phyloP scores from a whole-genome alignment of 1,140 invertebrate species.

The Drosophila novamexicana region DNA sequence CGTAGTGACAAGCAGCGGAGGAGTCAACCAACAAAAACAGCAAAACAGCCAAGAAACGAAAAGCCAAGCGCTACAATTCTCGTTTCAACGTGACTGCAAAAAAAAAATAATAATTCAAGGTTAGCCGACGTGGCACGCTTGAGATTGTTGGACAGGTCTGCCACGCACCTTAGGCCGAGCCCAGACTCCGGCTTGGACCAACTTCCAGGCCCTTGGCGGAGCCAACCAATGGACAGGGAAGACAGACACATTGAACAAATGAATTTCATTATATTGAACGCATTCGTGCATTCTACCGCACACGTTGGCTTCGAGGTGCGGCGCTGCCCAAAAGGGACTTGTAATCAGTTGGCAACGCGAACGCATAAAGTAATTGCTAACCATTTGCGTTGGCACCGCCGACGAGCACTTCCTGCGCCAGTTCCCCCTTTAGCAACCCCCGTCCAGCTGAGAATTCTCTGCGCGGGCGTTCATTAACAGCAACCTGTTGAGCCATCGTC shows the following conservation, averaged over 20 bases:
- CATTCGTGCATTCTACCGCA: slow-evolving; percentile 80
- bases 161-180: slow-evolving; percentile 45
- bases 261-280: slow-evolving; percentile 82
- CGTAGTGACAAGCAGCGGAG: slow-evolving; percentile 66
- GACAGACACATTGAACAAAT: slow-evolving; percentile 64
- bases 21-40: slow-evolving; percentile 61
- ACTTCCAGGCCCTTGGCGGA: slow-evolving; percentile 18
- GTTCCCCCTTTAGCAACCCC: neutral
- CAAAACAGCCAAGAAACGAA: slow-evolving; percentile 30
- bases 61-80: slow-evolving; percentile 61
- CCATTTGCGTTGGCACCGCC: slow-evolving; percentile 79
- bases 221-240: slow-evolving; percentile 1
- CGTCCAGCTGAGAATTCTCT: slow-evolving; percentile 14
- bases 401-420: slow-evolving; percentile 48
- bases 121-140: slow-evolving; percentile 64
- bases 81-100: slow-evolving; percentile 67
- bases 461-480: slow-evolving; percentile 81
- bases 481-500: slow-evolving; percentile 75
- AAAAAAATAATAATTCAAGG: slow-evolving; percentile 61
- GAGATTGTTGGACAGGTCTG: slow-evolving; percentile 52
- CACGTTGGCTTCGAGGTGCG: slow-evolving; percentile 62
- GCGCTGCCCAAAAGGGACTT: slow-evolving; percentile 62
- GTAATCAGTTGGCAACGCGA: slow-evolving; percentile 80
- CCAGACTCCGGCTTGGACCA: slow-evolving; percentile 21
- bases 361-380: slow-evolving; percentile 82